These are phyloP conservation scores for Ochropleura leucogaster DNA, from an alignment of 2,888 invertebrate species.

Conservation along the genomic window DNA sequence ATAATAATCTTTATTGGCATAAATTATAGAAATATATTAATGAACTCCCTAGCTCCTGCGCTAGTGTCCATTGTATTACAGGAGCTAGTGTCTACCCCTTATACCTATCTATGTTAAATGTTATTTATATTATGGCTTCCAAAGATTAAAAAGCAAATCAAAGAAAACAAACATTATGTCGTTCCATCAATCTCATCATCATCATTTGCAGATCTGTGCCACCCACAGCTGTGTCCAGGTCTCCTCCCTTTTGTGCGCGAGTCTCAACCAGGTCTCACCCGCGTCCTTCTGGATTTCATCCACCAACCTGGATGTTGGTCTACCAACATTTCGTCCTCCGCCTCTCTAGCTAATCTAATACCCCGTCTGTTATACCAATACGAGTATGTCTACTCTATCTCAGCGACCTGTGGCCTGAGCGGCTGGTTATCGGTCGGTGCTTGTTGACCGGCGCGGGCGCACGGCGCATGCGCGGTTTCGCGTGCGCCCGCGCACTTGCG, in stretches of 20 bases:
- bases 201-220: not conserved
- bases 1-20: too few relatives aligned
- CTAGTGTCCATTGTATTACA: too few relatives aligned
- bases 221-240: not conserved
- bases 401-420: not conserved
- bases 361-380: not conserved
- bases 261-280: not conserved
- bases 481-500: conserved; percentile 66
- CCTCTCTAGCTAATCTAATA: not conserved
- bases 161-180: not conserved
- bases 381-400: conserved; percentile 2
- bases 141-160: too few relatives aligned
- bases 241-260: not conserved
- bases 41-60: too few relatives aligned
- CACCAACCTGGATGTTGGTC: not conserved
- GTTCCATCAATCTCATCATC: not conserved
- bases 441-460: conserved; percentile 52
- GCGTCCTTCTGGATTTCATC: not conserved
- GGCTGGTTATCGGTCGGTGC: conserved; percentile 28
- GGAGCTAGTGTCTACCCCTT: too few relatives aligned
- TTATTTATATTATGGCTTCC: too few relatives aligned
- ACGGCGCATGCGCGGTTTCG: conserved; percentile 49
- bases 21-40: too few relatives aligned
- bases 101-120: too few relatives aligned
- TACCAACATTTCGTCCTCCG: not conserved